Evolutionary conservation across 2,888 invertebrate species (phyloP), one percentile per base, ranked within the genome.

Genomic region (Stramonita haemastoma): DNA sequence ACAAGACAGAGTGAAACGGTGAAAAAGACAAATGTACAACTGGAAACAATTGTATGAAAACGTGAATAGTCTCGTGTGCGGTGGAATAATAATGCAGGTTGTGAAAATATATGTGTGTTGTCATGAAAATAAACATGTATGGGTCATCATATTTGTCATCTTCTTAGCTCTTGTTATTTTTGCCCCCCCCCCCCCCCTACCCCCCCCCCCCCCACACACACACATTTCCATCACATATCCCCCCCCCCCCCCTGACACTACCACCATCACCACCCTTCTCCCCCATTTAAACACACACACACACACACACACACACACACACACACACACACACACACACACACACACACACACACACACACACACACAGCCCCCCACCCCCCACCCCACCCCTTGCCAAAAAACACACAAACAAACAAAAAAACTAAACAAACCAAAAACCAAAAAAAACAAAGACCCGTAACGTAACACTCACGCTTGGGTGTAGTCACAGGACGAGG

Each of bases 401-500:
- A 60, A 60, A 60, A 60, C 11, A 60, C 13, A 60, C 19, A 60
- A 19, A 60, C 13, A 60, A 73, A 73, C 15, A 32, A 79, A 79
- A 15, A 86, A 26, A 86, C 17, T 46, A 11, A 87, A 34, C 87
- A 22, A 81, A 13, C 73, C 32, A 87, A 32, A 81, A 22, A n/a
- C n/a, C 13, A 26, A 89, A 60, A 46, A 57, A 57, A 26, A 57
- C 15, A 56, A 15, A 81, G 36, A 87, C 17, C 56, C 29, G 26
- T 26, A 83, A 29, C 29, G 56, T 26, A 73, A 36, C 8, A n/a
- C 19, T 77, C 56, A 79, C 19, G 73, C 70, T 36, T 1, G 87
- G 29, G 26, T 32, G 70, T 19, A 77, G 66, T 66, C 19, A 66
- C 22, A 83, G 84, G 34, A 36, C 81, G 89, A 89, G 85, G 60